Evolutionary conservation across 2,797 vertebrate genomes (phyloP).

Genomic region (Sebastes diaconus): DNA sequence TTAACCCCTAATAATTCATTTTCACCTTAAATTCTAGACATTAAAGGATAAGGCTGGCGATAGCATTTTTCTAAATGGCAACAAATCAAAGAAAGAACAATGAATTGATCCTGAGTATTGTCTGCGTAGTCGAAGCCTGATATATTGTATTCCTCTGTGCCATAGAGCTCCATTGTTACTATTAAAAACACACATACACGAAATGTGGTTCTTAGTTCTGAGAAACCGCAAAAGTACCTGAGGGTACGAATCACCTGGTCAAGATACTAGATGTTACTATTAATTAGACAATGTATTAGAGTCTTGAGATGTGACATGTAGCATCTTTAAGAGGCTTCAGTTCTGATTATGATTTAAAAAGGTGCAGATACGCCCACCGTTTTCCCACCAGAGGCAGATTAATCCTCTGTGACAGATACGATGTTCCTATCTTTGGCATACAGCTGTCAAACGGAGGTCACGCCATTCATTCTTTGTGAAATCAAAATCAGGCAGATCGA

Average conservation of each 20-base stretch:
- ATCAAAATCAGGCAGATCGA: slow-evolving; percentile 37
- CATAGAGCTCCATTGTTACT: background rate
- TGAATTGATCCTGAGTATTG: background rate
- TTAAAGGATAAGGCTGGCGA: background rate
- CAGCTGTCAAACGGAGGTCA: slow-evolving; percentile 35
- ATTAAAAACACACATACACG: background rate
- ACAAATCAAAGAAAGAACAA: background rate
- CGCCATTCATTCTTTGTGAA: slow-evolving; percentile 7
- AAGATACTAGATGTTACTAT: background rate
- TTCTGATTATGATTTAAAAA: background rate
- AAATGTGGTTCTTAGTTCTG: background rate
- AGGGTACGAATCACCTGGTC: background rate
- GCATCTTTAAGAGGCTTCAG: background rate
- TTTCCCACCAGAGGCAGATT: background rate
- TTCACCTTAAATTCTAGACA: background rate
- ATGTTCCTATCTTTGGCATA: background rate
- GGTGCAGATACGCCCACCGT: background rate
- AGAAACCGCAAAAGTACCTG: background rate
- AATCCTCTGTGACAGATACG: background rate
- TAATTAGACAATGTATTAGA: background rate
- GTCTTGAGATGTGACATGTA: background rate
- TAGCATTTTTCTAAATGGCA: background rate
- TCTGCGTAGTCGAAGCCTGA: background rate
- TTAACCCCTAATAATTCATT: background rate
- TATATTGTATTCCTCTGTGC: background rate